Conservation (phyloP, 2,888 invertebrate species). For the Tetropium fuscum region DNA sequence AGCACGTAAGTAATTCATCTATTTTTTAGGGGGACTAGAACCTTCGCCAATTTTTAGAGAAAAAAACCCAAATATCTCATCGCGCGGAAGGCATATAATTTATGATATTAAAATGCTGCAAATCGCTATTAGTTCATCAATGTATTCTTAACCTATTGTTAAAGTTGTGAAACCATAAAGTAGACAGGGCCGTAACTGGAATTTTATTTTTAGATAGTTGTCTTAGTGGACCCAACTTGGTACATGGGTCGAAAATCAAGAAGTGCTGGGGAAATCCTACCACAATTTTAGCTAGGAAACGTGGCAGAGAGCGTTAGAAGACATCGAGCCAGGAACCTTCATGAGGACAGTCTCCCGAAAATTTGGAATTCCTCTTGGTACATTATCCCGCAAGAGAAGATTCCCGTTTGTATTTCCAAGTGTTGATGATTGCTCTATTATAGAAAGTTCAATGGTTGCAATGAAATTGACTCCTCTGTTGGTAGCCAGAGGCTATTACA, state of each 20-base stretch:
- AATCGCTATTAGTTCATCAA: neutral
- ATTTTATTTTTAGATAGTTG: slow-evolving; percentile 3
- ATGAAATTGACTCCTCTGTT: too few relatives aligned
- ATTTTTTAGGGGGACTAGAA: neutral
- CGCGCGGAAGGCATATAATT: too few relatives aligned
- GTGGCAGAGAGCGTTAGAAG: neutral
- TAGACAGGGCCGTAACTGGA: slow-evolving; percentile 3
- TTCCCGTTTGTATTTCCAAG: too few relatives aligned
- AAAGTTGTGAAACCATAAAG: neutral
- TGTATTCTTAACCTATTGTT: neutral
- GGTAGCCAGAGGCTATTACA: too few relatives aligned
- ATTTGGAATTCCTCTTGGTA: slow-evolving; percentile 5
- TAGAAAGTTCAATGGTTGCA: too few relatives aligned
- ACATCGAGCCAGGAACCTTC: neutral
- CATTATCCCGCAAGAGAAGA: slow-evolving; percentile 6
- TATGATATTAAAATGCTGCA: too few relatives aligned
- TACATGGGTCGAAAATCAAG: neutral
- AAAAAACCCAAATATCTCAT: neutral
- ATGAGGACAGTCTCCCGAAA: neutral
- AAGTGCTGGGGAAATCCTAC: too few relatives aligned
- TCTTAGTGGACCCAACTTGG: slow-evolving; percentile 9
- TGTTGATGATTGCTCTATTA: too few relatives aligned
- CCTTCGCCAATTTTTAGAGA: neutral
- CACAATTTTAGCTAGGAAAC: too few relatives aligned
- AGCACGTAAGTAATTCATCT: neutral